Percentiles rank a stretch among this genome's conserved stretches.
These are phyloP conservation scores for Acholoe squamosa DNA, from an alignment of 2,888 invertebrate genomes.

Conservation along the genomic window DNA sequence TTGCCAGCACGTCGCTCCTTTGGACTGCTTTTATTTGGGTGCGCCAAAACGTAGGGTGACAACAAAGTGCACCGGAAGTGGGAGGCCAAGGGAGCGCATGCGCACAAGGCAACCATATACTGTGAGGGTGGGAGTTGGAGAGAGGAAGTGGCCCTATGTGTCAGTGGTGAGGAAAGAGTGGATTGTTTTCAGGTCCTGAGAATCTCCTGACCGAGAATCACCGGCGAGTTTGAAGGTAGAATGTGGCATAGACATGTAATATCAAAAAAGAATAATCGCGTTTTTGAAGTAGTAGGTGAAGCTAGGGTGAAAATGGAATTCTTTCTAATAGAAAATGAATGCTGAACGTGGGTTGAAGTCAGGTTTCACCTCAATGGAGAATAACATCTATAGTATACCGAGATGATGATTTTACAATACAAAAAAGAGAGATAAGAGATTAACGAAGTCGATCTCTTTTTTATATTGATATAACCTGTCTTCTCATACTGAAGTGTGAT, in stretches of 20 bases:
- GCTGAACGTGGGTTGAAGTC: not conserved
- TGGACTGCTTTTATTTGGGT: not conserved
- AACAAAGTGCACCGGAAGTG: constrained; percentile 23
- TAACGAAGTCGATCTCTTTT: too few species aligned
- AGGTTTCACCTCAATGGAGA: too few species aligned
- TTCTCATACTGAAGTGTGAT: too few species aligned
- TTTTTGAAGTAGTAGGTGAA: not conserved
- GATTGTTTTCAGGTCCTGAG: not conserved
- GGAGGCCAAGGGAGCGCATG: constrained; percentile 37
- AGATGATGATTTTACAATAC: too few species aligned
- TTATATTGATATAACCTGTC: too few species aligned
- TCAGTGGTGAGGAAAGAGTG: not conserved
- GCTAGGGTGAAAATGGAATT: not conserved
- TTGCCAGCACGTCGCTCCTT: not conserved
- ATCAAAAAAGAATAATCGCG: too few species aligned
- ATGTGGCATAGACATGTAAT: not conserved
- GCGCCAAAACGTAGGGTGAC: constrained; percentile 7
- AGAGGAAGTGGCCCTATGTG: not conserved
- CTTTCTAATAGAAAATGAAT: not conserved
- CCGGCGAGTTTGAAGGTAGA: not conserved
- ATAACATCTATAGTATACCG: too few species aligned
- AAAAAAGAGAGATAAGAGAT: too few species aligned
- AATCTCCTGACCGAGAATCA: constrained; percentile 11
- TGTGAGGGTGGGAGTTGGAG: not conserved
- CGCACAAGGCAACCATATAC: not conserved